Percentiles rank a stretch among this genome's conserved stretches.
Evolutionary conservation across 64 coral and sea anemone genomes (phyloP).

Genomic region (Pocillopora verrucosa): DNA sequence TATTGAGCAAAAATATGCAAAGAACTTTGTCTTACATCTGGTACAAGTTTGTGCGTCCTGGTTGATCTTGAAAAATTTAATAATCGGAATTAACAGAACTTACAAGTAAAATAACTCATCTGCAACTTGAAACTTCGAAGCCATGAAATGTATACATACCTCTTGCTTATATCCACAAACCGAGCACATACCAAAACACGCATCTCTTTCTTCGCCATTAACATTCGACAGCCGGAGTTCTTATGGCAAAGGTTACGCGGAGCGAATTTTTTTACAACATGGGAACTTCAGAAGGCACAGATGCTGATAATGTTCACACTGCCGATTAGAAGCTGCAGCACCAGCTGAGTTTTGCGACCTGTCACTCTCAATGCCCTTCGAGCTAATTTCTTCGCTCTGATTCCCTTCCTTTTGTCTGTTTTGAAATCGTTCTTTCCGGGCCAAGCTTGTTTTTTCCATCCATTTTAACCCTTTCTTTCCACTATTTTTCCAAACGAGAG

Average conservation of each 20-base stretch:
- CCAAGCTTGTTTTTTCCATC: no score
- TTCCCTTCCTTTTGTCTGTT: no score
- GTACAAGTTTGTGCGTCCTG: not conserved
- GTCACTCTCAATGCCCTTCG: no score
- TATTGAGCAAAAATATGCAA: not conserved
- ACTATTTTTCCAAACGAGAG: no score
- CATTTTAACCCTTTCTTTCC: no score
- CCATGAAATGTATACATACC: not conserved
- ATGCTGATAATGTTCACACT: conserved; percentile 57
- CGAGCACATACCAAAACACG: conserved; percentile 14
- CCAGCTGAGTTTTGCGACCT: not conserved
- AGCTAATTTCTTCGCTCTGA: no score
- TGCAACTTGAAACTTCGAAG: not conserved
- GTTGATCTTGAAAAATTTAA: not conserved
- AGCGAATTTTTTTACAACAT: conserved; percentile 58
- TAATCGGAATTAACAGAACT: no score
- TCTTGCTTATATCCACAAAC: conserved; percentile 35
- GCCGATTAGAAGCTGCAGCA: not conserved
- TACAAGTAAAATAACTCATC: no score
- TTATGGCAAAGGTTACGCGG: conserved; percentile 75
- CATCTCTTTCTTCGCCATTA: conserved; percentile 7
- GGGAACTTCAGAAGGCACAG: conserved; percentile 46
- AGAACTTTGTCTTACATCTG: not conserved
- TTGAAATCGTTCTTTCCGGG: no score
- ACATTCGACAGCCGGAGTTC: conserved; percentile 7